Base-by-base conservation (phyloP, 2,888 invertebrate genomes). In the Torymus tubicola region DNA sequence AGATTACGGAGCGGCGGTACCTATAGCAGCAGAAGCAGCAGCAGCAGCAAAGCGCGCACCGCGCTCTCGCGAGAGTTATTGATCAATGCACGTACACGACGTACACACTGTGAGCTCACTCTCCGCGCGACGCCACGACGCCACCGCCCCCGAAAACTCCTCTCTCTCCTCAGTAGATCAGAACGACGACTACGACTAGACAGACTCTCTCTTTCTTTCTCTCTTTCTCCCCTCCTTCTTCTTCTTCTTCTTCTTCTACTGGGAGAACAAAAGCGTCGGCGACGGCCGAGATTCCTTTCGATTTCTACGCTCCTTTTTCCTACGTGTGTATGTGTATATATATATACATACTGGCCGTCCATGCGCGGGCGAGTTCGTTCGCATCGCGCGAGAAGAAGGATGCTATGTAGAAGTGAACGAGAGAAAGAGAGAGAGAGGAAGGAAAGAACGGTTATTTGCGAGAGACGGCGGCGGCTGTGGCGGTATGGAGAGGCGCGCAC, bases 301-400 rank as follows among this genome's bases (percentile, higher is more conserved):
- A 80, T 80, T 80, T 80, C 80, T 72, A 68, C 76, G 71, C 76
- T 80, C 68, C 69, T 78, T 78, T 79, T 79, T 74, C 73, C 42
- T 63, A 8, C 14, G n/a, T n/a, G n/a, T n/a, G n/a, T n/a, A n/a
- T n/a, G n/a, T n/a, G n/a, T n/a, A n/a, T n/a, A n/a, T n/a, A n/a
- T n/a, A n/a, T n/a, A n/a, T n/a, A n/a, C n/a, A n/a, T n/a, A n/a
- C n/a, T n/a, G n/a, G n/a, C n/a, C n/a, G n/a, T n/a, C n/a, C n/a
- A n/a, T n/a, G n/a, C n/a, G n/a, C n/a, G n/a, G n/a, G 67, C 18
- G 76, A 81, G 80, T 80, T 76, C 71, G 80, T 80, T 80, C 80
- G 80, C 71, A 80, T 80, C 80, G 65, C 31, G 13, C 12, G 67
- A 55, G 63, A 57, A 70, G 63, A 57, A 24, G 58, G 55, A 55